These are phyloP conservation scores for Boulengeromyrus knoepffleri DNA, from an alignment of 2,113 vertebrate genomes.

Conservation along the genomic window DNA sequence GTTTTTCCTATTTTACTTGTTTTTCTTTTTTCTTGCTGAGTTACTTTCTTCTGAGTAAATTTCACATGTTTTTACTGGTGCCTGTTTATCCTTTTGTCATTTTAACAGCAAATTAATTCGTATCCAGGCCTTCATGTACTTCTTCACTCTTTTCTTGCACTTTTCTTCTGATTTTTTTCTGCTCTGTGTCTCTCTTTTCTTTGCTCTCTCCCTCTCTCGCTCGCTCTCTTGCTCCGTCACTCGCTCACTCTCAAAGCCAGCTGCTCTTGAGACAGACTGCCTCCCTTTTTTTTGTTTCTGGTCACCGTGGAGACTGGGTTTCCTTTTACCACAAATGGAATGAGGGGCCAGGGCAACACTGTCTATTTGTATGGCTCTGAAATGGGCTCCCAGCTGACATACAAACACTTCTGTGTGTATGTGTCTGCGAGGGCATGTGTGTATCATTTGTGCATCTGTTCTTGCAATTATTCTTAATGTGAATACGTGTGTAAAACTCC, in stretches of 20 bases:
- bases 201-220: neutral
- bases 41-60: neutral
- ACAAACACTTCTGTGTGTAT: neutral
- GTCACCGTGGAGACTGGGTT: conserved; percentile 51
- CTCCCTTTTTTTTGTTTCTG: conserved; percentile 48
- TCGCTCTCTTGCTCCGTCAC: neutral
- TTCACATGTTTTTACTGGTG: neutral
- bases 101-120: neutral
- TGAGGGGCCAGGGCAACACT: conserved; percentile 26
- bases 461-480: neutral
- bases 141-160: neutral
- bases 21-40: neutral
- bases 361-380: conserved; percentile 23
- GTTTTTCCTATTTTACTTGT: neutral
- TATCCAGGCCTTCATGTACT: neutral
- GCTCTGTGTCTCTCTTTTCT: conserved; percentile 31
- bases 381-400: conserved; percentile 17
- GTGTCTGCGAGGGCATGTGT: neutral
- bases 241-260: conserved; percentile 43
- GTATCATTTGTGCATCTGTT: neutral
- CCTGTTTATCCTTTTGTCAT: neutral
- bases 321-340: conserved; percentile 32
- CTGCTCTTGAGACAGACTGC: conserved; percentile 44
- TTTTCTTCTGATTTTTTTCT: conserved; percentile 37
- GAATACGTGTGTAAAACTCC: neutral